These are phyloP conservation scores for Cyclophora punctaria DNA, from an alignment of 2,888 invertebrate species.

Conservation along the genomic window DNA sequence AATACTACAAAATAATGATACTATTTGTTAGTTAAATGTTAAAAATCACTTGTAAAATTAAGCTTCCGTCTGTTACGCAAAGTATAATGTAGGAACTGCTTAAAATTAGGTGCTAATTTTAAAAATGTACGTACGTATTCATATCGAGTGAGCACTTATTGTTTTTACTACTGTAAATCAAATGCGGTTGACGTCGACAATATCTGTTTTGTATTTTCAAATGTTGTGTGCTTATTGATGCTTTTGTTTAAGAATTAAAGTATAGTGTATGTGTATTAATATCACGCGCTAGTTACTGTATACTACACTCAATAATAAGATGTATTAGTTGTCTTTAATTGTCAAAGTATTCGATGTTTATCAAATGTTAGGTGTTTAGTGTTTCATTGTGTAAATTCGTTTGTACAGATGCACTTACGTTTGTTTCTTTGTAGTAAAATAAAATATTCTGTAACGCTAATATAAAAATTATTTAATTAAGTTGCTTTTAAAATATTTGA, in stretches of 20 bases:
- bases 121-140: constrained; percentile 49
- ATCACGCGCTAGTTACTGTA: no score
- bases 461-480: constrained; percentile 48
- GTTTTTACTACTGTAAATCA: constrained; percentile 32
- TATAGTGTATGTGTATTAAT: no score
- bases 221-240: constrained; percentile 21
- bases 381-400: constrained; percentile 42
- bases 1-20: constrained; percentile 24
- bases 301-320: no score
- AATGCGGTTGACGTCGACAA: constrained; percentile 69
- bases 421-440: constrained; percentile 47
- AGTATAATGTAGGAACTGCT: constrained; percentile 50
- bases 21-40: constrained; percentile 48
- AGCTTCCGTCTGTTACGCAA: constrained; percentile 47
- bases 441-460: constrained; percentile 44
- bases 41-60: constrained; percentile 46
- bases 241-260: constrained; percentile 20
- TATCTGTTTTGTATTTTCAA: constrained; percentile 49
- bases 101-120: constrained; percentile 69
- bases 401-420: constrained; percentile 57
- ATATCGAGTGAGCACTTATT: constrained; percentile 51
- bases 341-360: constrained; percentile 7
- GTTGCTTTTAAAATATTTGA: constrained; percentile 54
- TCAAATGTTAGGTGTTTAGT: constrained; percentile 27
- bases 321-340: not conserved